Evolutionary conservation across 1,140 invertebrate genomes (phyloP).

Genomic region (Drosophila kepulauana): DNA sequence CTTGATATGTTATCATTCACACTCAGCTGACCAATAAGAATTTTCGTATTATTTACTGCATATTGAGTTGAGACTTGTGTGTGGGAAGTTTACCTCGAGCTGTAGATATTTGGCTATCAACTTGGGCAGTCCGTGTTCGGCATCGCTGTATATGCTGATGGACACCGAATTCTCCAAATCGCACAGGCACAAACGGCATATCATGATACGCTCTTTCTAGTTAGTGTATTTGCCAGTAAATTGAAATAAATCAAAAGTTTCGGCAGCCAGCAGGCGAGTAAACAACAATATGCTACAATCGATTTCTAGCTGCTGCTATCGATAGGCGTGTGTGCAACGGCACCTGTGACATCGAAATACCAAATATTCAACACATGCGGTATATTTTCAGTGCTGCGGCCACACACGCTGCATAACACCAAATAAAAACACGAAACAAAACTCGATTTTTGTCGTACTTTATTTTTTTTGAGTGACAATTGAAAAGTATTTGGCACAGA

Average conservation of each 20-base stretch:
- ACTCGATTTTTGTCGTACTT: not conserved
- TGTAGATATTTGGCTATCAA: conserved; percentile 47
- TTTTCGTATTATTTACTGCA: not conserved
- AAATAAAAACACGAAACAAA: not conserved
- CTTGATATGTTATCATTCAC: conserved; percentile 59
- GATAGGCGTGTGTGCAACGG: not conserved
- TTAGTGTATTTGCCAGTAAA: not conserved
- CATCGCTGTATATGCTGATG: conserved; percentile 38
- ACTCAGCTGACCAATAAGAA: conserved; percentile 22
- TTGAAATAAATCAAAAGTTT: not conserved
- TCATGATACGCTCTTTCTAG: conserved; percentile 25
- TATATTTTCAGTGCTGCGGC: not conserved
- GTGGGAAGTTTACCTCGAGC: conserved; percentile 29
- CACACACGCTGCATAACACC: not conserved
- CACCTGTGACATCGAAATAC: not conserved
- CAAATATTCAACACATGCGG: not conserved
- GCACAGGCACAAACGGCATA: conserved; percentile 55
- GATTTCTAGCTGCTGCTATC: conserved; percentile 15
- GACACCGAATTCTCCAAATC: conserved; percentile 24
- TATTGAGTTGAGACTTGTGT: not conserved
- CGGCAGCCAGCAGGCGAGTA: conserved; percentile 12
- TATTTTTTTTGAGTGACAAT: not conserved
- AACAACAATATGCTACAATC: conserved; percentile 37
- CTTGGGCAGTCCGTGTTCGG: conserved; percentile 20
- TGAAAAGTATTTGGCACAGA: not conserved